phyloP scores from a whole-genome alignment of 2,888 invertebrate genomes.

The Tachystola acroxantha region DNA sequence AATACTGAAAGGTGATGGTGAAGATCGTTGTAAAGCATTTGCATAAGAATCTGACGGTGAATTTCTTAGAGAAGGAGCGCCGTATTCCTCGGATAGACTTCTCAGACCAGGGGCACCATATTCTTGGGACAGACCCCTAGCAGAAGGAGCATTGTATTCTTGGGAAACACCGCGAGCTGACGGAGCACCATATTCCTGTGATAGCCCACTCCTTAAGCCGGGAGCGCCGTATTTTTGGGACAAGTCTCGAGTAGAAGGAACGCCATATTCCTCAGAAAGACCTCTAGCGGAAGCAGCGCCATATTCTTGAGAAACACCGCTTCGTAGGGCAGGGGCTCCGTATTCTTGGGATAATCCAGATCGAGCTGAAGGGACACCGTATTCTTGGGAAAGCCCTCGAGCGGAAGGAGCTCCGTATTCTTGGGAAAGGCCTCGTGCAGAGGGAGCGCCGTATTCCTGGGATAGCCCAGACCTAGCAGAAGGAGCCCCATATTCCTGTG shows the following conservation, averaged over 20 bases:
- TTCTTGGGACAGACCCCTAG: slow-evolving; percentile 25
- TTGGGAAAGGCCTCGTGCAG: slow-evolving; percentile 20
- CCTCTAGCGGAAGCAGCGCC: slow-evolving; percentile 23
- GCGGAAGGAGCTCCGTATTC: slow-evolving; percentile 22
- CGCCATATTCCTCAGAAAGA: slow-evolving; percentile 28
- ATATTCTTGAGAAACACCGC: slow-evolving; percentile 27
- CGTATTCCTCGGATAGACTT: slow-evolving; percentile 29
- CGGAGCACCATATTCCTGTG: slow-evolving; percentile 1
- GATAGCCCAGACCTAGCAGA: slow-evolving; percentile 15
- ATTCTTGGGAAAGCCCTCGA: slow-evolving; percentile 12
- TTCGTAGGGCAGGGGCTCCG: slow-evolving; percentile 26
- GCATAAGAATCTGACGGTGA: slow-evolving; percentile 22
- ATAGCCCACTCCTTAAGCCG: slow-evolving; percentile 15
- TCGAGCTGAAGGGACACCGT: slow-evolving; percentile 28
- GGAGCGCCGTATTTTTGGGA: slow-evolving; percentile 23
- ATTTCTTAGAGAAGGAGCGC: slow-evolving; percentile 20
- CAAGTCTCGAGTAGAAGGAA: not conserved
- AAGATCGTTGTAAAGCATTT: slow-evolving; percentile 23
- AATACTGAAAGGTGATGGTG: slow-evolving; percentile 30
- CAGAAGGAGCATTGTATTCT: slow-evolving; percentile 21
- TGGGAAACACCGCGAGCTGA: slow-evolving; percentile 27
- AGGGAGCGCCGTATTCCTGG: slow-evolving; percentile 1
- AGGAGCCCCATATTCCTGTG: slow-evolving; percentile 30
- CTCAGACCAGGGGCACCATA: slow-evolving; percentile 31
- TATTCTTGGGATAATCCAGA: slow-evolving; percentile 30